These are phyloP conservation scores for Synanthedon formicaeformis DNA, from an alignment of 2,888 invertebrate species.

Conservation along the genomic window DNA sequence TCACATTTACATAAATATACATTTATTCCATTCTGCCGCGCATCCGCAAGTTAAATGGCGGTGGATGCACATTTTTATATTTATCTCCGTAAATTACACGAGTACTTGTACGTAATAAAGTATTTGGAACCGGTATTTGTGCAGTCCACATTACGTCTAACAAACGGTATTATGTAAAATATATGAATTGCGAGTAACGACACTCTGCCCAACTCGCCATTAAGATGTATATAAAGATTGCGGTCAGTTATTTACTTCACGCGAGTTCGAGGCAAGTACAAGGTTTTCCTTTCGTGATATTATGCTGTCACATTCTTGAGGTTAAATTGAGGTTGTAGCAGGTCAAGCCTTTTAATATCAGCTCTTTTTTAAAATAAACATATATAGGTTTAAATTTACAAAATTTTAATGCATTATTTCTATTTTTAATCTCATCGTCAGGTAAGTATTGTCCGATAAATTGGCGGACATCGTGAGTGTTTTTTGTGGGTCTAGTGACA, in stretches of 20 bases:
- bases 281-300: not conserved
- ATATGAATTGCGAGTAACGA: slow-evolving; percentile 8
- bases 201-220: slow-evolving; percentile 15
- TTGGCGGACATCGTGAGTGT: no score
- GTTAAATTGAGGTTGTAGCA: no score
- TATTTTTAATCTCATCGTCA: no score
- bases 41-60: slow-evolving; percentile 17
- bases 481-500: no score
- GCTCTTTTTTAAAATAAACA: no score
- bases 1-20: slow-evolving; percentile 28
- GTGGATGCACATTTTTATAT: slow-evolving; percentile 17
- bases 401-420: no score
- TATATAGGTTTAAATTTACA: no score
- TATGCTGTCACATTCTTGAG: not conserved
- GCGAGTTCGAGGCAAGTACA: not conserved
- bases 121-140: not conserved
- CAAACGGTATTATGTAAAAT: not conserved
- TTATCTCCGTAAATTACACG: slow-evolving; percentile 11
- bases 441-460: no score
- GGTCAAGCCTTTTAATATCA: no score
- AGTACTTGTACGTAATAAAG: not conserved
- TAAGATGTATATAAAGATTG: slow-evolving; percentile 30
- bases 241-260: not conserved
- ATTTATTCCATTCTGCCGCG: slow-evolving; percentile 18
- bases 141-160: not conserved